Conservation (phyloP, 1,140 invertebrate species). For the Drosophila quadrilineata region DNA sequence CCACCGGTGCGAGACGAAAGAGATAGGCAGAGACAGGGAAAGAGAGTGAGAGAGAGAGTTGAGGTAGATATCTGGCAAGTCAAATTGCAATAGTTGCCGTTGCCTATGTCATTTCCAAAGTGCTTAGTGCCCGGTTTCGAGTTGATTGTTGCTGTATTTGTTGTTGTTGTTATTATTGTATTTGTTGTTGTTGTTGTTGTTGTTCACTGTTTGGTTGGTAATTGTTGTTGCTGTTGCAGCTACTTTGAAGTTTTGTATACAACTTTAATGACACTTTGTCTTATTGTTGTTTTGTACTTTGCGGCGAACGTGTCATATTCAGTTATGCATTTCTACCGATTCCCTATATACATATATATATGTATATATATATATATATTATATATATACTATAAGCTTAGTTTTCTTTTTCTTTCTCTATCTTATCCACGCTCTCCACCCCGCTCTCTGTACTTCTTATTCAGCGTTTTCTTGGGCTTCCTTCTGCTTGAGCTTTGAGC, state of each 20-base stretch:
- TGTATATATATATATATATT: too few species aligned
- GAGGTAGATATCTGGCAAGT: too few species aligned
- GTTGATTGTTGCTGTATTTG: conserved; percentile 23
- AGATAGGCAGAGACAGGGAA: not conserved
- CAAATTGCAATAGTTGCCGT: conserved; percentile 56
- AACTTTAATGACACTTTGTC: conserved; percentile 79
- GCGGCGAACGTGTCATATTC: conserved; percentile 75
- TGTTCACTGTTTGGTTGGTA: conserved; percentile 30
- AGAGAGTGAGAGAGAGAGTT: not conserved
- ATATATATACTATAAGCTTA: too few species aligned
- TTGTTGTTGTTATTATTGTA: conserved; percentile 1
- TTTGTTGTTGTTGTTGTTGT: conserved; percentile 21
- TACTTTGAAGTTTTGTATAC: conserved; percentile 76
- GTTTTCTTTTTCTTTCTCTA: not conserved
- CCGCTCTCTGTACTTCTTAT: not conserved
- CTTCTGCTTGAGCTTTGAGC: conserved; percentile 57
- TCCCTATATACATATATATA: too few species aligned
- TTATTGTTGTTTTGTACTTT: conserved; percentile 73
- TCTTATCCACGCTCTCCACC: not conserved
- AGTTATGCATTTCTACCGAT: conserved; percentile 75
- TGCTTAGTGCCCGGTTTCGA: conserved; percentile 57
- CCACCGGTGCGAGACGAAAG: not conserved
- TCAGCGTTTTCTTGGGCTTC: conserved; percentile 21
- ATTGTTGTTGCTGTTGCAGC: conserved; percentile 60
- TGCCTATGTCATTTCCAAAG: conserved; percentile 71